A percentile compares a stretch with the other conserved stretches of the same genome.
phyloP scores from a whole-genome alignment of 2,888 invertebrate genomes.

The Venusia cambrica region DNA sequence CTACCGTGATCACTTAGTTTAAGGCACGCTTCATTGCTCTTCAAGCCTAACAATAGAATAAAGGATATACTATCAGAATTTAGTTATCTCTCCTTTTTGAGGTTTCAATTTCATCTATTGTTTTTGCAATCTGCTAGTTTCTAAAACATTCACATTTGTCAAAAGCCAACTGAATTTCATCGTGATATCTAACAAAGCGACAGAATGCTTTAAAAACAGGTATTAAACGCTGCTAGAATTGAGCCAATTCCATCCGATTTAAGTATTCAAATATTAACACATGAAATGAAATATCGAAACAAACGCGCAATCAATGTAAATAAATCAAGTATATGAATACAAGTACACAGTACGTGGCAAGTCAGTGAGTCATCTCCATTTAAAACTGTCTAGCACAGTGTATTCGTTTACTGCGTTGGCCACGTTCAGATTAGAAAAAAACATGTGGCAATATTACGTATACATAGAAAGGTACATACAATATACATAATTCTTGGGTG shows the following conservation, averaged over 20 bases:
- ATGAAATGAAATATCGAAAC: constrained; percentile 39
- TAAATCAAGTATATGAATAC: constrained; percentile 56
- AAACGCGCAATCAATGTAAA: constrained; percentile 57
- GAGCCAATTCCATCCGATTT: constrained; percentile 52
- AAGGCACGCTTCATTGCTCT: constrained; percentile 10
- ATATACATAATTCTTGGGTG: too few species aligned
- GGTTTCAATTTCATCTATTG: background rate
- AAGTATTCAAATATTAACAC: constrained; percentile 63
- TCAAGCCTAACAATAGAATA: constrained; percentile 12
- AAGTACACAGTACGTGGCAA: constrained; percentile 30
- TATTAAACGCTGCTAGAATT: constrained; percentile 21
- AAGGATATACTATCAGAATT: constrained; percentile 5
- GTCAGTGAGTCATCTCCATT: constrained; percentile 12
- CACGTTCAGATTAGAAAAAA: too few species aligned
- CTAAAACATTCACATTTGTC: too few species aligned
- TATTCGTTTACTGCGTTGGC: too few species aligned
- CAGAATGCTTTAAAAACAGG: constrained; percentile 2
- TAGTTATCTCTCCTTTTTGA: background rate
- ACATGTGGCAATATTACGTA: too few species aligned
- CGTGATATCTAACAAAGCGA: background rate
- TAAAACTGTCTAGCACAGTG: too few species aligned
- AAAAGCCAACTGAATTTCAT: too few species aligned
- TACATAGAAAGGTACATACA: too few species aligned
- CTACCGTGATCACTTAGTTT: constrained; percentile 13
- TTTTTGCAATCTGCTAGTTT: too few species aligned